Conservation (phyloP, 2,797 vertebrate genomes). For the Okamejei kenojei region DNA sequence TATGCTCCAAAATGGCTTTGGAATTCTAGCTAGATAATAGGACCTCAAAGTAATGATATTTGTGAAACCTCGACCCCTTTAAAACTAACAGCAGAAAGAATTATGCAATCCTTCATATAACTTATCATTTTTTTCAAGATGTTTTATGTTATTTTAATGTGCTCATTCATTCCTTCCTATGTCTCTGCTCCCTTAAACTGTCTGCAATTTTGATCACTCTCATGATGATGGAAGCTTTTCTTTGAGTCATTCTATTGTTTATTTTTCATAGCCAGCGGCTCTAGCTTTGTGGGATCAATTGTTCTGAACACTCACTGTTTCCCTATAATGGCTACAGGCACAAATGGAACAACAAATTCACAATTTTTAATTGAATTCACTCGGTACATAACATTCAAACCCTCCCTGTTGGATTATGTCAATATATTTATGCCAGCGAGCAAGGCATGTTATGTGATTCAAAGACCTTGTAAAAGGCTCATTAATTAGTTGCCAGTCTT, state of each 20-base stretch:
- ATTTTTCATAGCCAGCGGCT: too few relatives aligned
- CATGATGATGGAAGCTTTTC: too few relatives aligned
- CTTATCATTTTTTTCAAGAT: too few relatives aligned
- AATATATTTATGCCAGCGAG: neutral
- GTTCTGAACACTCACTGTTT: too few relatives aligned
- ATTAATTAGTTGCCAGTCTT: neutral
- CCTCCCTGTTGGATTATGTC: neutral
- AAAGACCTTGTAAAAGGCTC: neutral
- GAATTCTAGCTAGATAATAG: neutral
- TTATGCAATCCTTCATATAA: too few relatives aligned
- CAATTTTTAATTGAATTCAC: neutral
- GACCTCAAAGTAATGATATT: neutral
- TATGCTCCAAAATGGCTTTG: neutral
- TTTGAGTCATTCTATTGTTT: too few relatives aligned
- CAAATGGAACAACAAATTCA: neutral
- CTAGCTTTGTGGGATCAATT: too few relatives aligned
- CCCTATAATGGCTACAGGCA: neutral
- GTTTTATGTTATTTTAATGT: too few relatives aligned
- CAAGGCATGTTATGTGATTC: neutral
- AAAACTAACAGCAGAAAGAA: neutral
- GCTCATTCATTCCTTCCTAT: too few relatives aligned
- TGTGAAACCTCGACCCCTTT: neutral
- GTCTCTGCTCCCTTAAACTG: too few relatives aligned
- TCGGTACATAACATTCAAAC: neutral
- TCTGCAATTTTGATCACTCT: too few relatives aligned